Evolutionary conservation across 2,113 vertebrate genomes (phyloP).

Genomic region (Hydropotes inermis): DNA sequence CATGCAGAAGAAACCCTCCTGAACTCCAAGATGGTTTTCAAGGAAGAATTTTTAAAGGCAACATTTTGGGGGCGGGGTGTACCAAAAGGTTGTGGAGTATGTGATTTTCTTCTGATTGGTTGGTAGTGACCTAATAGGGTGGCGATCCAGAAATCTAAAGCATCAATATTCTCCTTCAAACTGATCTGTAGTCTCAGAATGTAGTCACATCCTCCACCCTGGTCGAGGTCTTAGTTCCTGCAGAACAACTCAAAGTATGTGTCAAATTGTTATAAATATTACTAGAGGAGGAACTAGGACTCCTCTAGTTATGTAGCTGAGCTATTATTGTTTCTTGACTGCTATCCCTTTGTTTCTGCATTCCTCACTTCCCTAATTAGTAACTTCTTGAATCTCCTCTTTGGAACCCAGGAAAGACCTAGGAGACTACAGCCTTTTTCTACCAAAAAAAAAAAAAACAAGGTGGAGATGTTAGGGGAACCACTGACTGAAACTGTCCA

Average conservation of each 20-base stretch:
- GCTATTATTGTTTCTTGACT: background rate
- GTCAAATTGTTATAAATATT: background rate
- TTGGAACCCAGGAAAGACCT: background rate
- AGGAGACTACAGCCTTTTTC: background rate
- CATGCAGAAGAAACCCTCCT: background rate
- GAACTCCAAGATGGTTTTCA: background rate
- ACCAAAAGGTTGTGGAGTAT: background rate
- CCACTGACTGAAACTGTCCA: background rate
- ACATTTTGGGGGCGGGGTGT: accelerated
- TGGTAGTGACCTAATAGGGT: background rate
- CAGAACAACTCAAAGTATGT: background rate
- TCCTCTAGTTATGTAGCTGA: background rate
- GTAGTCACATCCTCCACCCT: background rate
- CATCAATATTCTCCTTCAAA: background rate
- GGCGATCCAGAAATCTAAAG: background rate
- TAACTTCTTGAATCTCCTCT: background rate
- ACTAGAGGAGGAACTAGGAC: background rate
- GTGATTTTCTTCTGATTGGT: background rate
- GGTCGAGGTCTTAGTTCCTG: background rate
- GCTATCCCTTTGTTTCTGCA: background rate
- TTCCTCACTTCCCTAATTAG: background rate
- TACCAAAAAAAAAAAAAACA: background rate
- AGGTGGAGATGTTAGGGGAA: background rate
- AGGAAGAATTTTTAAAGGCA: background rate
- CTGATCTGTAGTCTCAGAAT: background rate